Base-by-base conservation (phyloP, 2,888 invertebrate genomes). In the Serrognathus titanus region DNA sequence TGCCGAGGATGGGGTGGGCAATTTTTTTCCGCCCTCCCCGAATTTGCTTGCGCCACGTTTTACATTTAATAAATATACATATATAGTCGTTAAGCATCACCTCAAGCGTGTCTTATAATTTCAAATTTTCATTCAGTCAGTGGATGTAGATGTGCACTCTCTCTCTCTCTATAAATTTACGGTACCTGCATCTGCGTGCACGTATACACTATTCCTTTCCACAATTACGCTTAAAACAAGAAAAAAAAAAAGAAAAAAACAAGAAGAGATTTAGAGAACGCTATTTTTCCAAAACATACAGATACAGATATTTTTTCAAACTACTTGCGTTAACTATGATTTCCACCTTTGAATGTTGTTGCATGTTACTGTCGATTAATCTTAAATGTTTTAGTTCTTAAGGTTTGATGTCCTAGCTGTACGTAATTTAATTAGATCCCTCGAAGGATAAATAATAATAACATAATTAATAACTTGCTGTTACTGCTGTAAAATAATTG, bases 61-160 rank as follows among this genome's bases (percentile, higher is more conserved):
- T 47, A 47, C 31, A 48, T 48, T 48, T 10, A 20, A 13, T 10
- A 48, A 20, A 5, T 7, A 48, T 48, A n/a, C n/a, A n/a, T 24
- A 13, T 47, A 8, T 7, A 10, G 59, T 61, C 60, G 60, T 59
- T 61, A 62, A 61, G 67, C 68, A 69, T 69, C 69, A 71, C 70
- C 70, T 67, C 47, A 58, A 66, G 66, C 68, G 71, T 71, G 71
- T 70, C 71, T 71, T 71, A 70, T 64, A 53, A 58, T 56, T 58
- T 48, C 53, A 48, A 31, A 31, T 31, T 31, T 31, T 31, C 24
- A 31, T 31, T 31, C 24, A 31, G 2, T 20, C 20, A 4, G 24
- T 31, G 6, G 24, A 24, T 24, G 24, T 24, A 24, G 24, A 24
- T 24, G 24, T 24, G 24, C 24, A 31, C 24, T 31, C 16, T 16